Base-by-base conservation (phyloP, 64 coral and sea anemone genomes). In the Porites lutea region DNA sequence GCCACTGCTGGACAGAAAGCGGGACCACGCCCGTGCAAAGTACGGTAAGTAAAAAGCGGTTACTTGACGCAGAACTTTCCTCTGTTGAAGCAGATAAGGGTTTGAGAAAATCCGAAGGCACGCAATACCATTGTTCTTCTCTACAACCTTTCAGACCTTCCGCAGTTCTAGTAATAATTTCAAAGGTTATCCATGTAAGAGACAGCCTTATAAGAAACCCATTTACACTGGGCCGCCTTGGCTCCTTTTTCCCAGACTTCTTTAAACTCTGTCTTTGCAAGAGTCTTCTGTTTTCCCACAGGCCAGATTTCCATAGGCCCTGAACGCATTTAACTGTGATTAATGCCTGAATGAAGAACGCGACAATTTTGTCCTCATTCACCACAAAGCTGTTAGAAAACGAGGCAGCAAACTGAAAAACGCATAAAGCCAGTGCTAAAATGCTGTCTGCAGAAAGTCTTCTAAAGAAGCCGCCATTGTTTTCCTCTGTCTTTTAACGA, bases 341-440 rank as follows among this genome's bases (percentile, higher is more conserved):
- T 50, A 84, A 69, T 4, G 81, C 61, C 8, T 84, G 62, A 21
- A 84, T 84, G 46, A 84, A 84, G 69, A 84, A 99, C 21, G 58
- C n/a, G 16, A 94, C 27, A 23, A 82, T 19, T 21, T 52, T 86
- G 45, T 99, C 97, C 93, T 99, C 97, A 72, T 96, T 74, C 3
- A 99, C 91, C 13, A 99, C 92, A 94, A 93, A 99, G 86, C 97
- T 99, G 88, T 99, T 99, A 73, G 97, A 99, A 86, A 99, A 99
- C 5, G 76, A 71, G 43, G 86, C 67, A 3, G 71, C 52, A n/a
- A 77, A 81, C 6, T 95, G 88, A 14, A 90, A 65, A 15, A 50
- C 48, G 62, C 44, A 97, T 13, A 97, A 65, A 53, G 86, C 19
- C 23, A 69, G 20, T 11, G 92, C 75, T 53, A 62, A 23, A 66